Percentiles rank a stretch among this genome's conserved stretches.
Conservation (phyloP, 2,113 vertebrate species). For the Hippocampus abdominalis region DNA sequence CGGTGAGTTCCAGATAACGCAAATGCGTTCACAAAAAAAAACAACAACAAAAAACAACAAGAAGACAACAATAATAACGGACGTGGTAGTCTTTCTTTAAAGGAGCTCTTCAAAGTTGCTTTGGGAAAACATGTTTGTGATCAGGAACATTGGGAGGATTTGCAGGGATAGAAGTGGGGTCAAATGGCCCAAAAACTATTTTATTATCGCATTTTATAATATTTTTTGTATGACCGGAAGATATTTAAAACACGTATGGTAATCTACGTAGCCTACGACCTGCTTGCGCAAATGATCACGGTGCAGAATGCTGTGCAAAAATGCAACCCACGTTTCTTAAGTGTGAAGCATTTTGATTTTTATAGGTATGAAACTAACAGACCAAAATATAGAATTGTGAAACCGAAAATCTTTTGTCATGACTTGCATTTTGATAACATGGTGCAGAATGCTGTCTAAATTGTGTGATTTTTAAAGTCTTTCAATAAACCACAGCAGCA, state of each 20-base stretch:
- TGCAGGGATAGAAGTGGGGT: background rate
- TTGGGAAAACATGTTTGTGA: background rate
- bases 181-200: background rate
- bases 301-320: background rate
- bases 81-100: background rate
- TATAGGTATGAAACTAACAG: background rate
- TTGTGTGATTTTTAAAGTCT: no score
- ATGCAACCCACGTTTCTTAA: background rate
- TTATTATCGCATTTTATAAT: no score
- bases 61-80: background rate
- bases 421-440: no score
- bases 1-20: background rate
- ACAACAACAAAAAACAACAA: no score
- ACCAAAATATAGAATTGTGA: background rate
- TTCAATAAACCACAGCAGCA: no score
- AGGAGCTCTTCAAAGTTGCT: background rate
- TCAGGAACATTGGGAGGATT: no score
- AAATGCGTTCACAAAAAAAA: background rate
- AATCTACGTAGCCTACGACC: no score
- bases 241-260: no score
- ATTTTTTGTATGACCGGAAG: no score
- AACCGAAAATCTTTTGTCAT: no score
- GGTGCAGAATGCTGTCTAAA: no score
- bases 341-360: background rate
- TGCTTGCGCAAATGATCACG: background rate